Percentiles rank a stretch among this genome's conserved stretches.
phyloP scores from a whole-genome alignment of 1,140 invertebrate genomes.

The Asbolus verrucosus region DNA sequence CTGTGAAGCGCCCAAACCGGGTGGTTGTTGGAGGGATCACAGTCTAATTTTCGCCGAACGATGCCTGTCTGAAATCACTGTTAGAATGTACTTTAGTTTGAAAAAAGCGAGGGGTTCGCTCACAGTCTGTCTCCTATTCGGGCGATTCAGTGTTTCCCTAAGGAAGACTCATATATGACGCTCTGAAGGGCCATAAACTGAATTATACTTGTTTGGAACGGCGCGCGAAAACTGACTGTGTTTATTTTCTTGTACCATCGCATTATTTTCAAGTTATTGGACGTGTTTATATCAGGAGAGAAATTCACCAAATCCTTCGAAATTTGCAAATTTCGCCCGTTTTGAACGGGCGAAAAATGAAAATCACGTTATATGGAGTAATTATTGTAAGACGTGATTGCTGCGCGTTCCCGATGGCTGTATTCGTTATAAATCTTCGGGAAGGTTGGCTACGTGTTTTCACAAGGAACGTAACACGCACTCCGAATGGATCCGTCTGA shows the following conservation, averaged over 20 bases:
- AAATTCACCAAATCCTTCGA: constrained; percentile 46
- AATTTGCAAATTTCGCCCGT: not conserved
- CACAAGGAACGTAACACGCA: constrained; percentile 38
- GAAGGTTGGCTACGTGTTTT: not conserved
- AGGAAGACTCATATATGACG: constrained; percentile 56
- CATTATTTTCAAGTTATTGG: constrained; percentile 52
- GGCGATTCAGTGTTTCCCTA: constrained; percentile 49
- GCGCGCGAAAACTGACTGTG: constrained; percentile 58
- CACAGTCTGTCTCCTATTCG: constrained; percentile 47
- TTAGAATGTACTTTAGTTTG: constrained; percentile 21
- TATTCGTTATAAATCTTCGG: not conserved
- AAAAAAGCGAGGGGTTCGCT: constrained; percentile 20
- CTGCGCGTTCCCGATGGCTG: too few relatives aligned
- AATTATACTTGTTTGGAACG: constrained; percentile 61
- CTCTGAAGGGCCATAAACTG: constrained; percentile 60
- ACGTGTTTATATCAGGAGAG: constrained; percentile 50
- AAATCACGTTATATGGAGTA: not conserved
- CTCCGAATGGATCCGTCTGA: constrained; percentile 39
- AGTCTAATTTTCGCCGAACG: constrained; percentile 36
- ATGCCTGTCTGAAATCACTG: constrained; percentile 19
- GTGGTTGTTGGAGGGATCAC: constrained; percentile 12
- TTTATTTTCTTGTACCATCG: constrained; percentile 56
- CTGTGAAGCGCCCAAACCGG: constrained; percentile 23
- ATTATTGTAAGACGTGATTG: not conserved
- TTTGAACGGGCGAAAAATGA: not conserved